Evolutionary conservation across 2,797 vertebrate species (phyloP), one percentile per base, ranked within the genome.

Genomic region (Brachyalestes nurse): DNA sequence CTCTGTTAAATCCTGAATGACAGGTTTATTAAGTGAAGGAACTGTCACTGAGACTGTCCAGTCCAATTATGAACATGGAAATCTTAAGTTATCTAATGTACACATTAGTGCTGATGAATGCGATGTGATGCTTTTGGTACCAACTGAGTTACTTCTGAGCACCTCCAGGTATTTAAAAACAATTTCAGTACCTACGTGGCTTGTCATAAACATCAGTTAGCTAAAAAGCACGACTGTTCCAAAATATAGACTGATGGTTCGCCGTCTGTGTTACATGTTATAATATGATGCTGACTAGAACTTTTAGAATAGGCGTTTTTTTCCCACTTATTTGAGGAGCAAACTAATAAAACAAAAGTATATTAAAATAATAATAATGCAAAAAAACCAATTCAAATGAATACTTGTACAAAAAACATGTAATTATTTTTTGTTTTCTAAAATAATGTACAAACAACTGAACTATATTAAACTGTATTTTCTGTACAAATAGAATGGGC

Each of bases 1-100:
- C 82, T 83, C 81, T 76, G 78, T 86, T 78, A 80, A 87, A 82
- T 81, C 77, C 81, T 73, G 81, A 82, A 86, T 82, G 86, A 85
- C 84, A 84, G 80, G 77, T 79, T 72, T 84, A 71, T 77, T 79
- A 88, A 79, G 72, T 77, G 74, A 78, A 64, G 38, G 47, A 71
- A 57, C 61, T 21, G 25, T 64, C 71, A 72, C 75, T 13, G 49
- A 75, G 67, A 79, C 83, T 72, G 74, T 47, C 53, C 75, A 71
- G 67, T 77, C 67, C 75, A 66, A 77, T 77, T 72, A 80, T 84
- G 66, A 81, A 55, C 75, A 78, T 65, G 13, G 80, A 19, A 74
- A 62, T 58, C 42, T 83, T 60, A 25, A 40, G 42, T 72, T 70
- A 71, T 13, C n/a, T 38, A 71, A 75, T 62, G 28, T 55, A 25